Evolutionary conservation across 2,797 vertebrate genomes (phyloP), one percentile per base, ranked within the genome.

Genomic region (Nyctibius grandis): DNA sequence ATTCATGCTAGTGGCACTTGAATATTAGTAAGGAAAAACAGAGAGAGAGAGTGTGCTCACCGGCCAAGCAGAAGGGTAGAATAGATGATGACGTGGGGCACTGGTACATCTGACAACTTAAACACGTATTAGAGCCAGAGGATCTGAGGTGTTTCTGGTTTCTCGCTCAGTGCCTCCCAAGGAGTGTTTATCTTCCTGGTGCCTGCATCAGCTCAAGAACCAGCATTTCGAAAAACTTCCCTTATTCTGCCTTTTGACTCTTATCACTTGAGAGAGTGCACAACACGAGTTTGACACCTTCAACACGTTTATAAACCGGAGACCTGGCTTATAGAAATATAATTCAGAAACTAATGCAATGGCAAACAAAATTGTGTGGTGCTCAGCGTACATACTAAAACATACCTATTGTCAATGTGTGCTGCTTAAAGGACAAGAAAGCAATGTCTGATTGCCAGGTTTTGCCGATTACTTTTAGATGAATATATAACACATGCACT

Each of bases 61-160:
- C 5, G 1, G 17, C 18, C 12, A 10, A 57, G 34, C 29, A n/a
- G 38, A 26, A 57, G 8, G 31, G 34, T 38, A 5, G n/a, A 61
- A 15, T 9, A 44, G 34, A 15, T 50, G 57, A 23, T 50, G n/a
- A 4, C 11, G 16, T 7, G 9, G 15, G 11, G 2, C 53, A 68
- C 0, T 0, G 15, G 21, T 57, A 19, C 3, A 0, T 80, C 59
- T 72, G 59, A 34, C 50, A 72, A 20, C 28, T 73, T 47, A 34
- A 72, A n/a, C 17, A n/a, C 2, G 1, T 28, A 25, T 15, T n/a
- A 3, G 21, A 64, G 28, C 18, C 26, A 18, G 31, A 21, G 31
- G 44, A 68, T 9, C 18, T 60, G n/a, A 56, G 16, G 21, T 47
- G 36, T 59, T 79, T 75, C 50, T 84, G n/a, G 7, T 51, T 95